Conservation (phyloP, 2,113 vertebrate genomes). For the Fulmarus glacialis region DNA sequence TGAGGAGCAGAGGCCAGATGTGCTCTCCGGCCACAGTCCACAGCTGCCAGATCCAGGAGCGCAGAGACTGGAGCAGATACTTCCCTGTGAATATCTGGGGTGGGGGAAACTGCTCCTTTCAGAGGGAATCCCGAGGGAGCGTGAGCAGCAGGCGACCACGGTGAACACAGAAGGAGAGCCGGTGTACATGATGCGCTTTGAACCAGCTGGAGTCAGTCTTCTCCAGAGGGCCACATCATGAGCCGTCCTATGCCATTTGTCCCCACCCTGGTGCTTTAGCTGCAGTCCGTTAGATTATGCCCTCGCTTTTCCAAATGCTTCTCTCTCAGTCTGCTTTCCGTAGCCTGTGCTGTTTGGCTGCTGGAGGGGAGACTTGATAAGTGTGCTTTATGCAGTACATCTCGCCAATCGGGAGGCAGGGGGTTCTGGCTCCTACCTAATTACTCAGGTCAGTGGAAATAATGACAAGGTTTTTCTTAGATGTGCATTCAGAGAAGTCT, state of each 20-base stretch:
- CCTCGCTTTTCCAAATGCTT: not conserved
- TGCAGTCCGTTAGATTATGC: not conserved
- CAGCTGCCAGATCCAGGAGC: not conserved
- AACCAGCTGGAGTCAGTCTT: not conserved
- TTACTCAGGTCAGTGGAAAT: slow-evolving; percentile 63
- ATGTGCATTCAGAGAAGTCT: slow-evolving; percentile 49
- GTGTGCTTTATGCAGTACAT: not conserved
- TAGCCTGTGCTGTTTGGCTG: not conserved
- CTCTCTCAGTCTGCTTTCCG: not conserved
- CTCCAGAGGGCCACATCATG: not conserved
- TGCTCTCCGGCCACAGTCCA: not conserved
- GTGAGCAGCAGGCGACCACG: fast-evolving
- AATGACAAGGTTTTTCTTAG: slow-evolving; percentile 63
- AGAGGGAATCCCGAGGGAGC: not conserved
- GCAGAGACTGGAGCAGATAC: not conserved
- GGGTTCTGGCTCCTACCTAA: slow-evolving; percentile 39
- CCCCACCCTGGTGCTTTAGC: not conserved
- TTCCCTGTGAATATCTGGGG: not conserved
- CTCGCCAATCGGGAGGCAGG: not conserved
- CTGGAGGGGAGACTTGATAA: not conserved
- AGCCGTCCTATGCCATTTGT: not conserved
- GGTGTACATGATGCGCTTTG: fast-evolving
- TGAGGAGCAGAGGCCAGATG: not conserved
- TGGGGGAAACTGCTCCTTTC: not conserved
- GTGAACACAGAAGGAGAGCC: not conserved